These are phyloP conservation scores for Tetranychus truncatus DNA, from an alignment of 2,888 invertebrate genomes.

Conservation along the genomic window DNA sequence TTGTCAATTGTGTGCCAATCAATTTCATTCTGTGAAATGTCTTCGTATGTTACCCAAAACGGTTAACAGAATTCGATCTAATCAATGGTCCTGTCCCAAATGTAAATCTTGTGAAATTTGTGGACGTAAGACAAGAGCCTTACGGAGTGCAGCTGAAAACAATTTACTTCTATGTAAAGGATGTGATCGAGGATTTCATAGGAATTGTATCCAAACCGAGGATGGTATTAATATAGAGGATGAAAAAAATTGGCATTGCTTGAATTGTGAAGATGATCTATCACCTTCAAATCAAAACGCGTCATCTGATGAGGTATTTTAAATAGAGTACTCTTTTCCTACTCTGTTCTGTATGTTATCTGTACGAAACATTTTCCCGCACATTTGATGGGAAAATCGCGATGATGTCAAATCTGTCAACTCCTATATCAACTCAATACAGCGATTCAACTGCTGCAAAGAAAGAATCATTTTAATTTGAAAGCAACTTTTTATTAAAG, in stretches of 20 bases:
- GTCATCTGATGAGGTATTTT: not conserved
- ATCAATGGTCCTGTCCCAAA: conserved; percentile 6
- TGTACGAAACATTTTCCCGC: too few species aligned
- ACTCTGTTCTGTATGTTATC: too few species aligned
- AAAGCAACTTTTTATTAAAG: not conserved
- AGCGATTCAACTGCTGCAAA: not conserved
- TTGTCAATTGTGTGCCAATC: conserved; percentile 9
- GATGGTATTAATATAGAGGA: not conserved
- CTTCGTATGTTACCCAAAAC: not conserved
- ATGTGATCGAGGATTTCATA: conserved; percentile 6
- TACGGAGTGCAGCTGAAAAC: not conserved
- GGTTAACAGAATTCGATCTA: not conserved
- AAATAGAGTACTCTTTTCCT: too few species aligned
- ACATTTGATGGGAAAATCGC: too few species aligned
- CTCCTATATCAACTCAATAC: not conserved
- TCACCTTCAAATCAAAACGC: not conserved
- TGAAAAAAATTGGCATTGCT: not conserved
- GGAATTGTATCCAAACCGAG: not conserved
- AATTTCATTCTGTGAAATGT: conserved; percentile 11
- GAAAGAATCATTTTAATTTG: too few species aligned
- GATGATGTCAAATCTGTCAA: too few species aligned
- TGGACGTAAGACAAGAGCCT: conserved; percentile 1
- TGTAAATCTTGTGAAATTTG: conserved; percentile 2
- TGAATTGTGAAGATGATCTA: not conserved
- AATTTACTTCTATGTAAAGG: not conserved